A percentile compares a stretch with the other conserved stretches of the same genome.
These are phyloP conservation scores for Melieria picta DNA, from an alignment of 2,888 invertebrate genomes.

Conservation along the genomic window DNA sequence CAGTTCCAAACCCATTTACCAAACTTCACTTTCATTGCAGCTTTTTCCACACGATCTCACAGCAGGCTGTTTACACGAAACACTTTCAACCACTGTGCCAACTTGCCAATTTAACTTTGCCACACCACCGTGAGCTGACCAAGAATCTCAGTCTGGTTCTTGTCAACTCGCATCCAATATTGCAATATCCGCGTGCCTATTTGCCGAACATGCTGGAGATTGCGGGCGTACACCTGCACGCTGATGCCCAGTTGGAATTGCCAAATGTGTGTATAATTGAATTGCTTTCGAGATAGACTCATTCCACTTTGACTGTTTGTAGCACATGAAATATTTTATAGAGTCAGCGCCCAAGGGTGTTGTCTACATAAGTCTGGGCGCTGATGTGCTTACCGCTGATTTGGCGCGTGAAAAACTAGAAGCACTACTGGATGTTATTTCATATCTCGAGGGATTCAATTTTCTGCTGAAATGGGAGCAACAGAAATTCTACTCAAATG, in stretches of 20 bases:
- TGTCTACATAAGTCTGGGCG: conserved; percentile 67
- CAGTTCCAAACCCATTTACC: no score
- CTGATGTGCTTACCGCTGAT: conserved; percentile 58
- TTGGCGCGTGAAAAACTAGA: conserved; percentile 62
- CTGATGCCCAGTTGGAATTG: conserved; percentile 42
- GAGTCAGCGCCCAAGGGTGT: conserved; percentile 63
- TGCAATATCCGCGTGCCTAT: conserved; percentile 63
- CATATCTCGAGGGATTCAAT: conserved; percentile 56
- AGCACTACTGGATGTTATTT: conserved; percentile 54
- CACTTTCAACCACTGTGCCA: conserved; percentile 58
- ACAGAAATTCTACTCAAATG: conserved; percentile 47
- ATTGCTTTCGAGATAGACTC: neutral
- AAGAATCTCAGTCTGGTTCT: conserved; percentile 63
- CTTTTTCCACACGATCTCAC: conserved; percentile 64
- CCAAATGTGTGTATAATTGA: conserved; percentile 50
- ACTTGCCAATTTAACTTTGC: conserved; percentile 48
- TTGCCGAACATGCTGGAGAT: conserved; percentile 63
- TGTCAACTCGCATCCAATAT: conserved; percentile 62
- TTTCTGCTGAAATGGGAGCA: conserved; percentile 70
- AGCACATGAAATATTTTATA: conserved; percentile 60
- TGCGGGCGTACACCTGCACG: conserved; percentile 58
- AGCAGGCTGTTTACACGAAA: conserved; percentile 61
- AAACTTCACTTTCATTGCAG: conserved; percentile 44
- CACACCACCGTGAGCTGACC: conserved; percentile 62
- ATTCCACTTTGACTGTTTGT: conserved; percentile 10